Base-by-base conservation (phyloP, 2,797 vertebrate species). In the Mormyrops boulengeri region DNA sequence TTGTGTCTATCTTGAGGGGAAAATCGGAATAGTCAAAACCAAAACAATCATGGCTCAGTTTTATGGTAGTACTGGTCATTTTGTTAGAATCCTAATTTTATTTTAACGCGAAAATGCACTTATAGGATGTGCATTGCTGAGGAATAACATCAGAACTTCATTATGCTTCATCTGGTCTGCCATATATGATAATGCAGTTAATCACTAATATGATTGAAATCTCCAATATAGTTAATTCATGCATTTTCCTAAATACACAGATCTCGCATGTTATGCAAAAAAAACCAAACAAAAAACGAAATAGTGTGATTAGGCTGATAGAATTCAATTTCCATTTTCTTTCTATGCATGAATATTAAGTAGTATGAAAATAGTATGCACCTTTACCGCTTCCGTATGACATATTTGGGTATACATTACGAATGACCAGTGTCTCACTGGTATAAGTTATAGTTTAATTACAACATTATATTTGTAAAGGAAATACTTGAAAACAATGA, bases 11-110 rank as follows among this genome's bases (percentile, higher is more conserved):
- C 22, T 8, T 87, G 86, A 87, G 34, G 87, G 38, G 52, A 2
- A 66, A 49, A 57, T 44, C 19, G 55, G 84, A 69, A 87, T 22
- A 73, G 50, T 26, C 89, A 86, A 47, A 69, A 69, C 19, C 14
- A 34, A 89, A 41, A 86, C 82, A 89, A 89, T 89, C 22, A 69
- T 12, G 47, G 12, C 47, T 69, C 57, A 6, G 62, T 89, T 87
- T 73, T 89, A 47, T 73, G 44, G 30, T 34, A 34, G 47, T 47
- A n/a, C 22, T 0, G n/a, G 57, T 69, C 50, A 60, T 69, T 86
- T 89, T 66, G 44, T 73, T 86, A 69, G 82, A 49, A 44, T 38
- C 52, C 89, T 55, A 22, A 89, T 87, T 86, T 55, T 34, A 26
- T 66, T 69, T 87, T 50, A 86, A 69, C 26, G 11, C n/a, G 84